Evolutionary conservation across 2,888 invertebrate genomes (phyloP).

Genomic region (Epistrophe eligans): DNA sequence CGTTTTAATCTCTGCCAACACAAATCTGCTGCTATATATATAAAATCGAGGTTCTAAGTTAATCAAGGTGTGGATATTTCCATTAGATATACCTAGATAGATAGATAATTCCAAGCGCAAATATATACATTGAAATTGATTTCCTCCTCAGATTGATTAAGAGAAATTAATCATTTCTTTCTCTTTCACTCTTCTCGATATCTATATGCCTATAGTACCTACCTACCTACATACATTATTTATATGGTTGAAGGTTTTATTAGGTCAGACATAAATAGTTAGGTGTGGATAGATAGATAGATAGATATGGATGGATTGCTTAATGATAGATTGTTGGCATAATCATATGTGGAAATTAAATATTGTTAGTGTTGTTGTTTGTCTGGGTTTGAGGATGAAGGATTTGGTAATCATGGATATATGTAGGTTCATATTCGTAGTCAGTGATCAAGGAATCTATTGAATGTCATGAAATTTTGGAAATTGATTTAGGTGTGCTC

Average conservation of each 20-base stretch:
- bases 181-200: neutral
- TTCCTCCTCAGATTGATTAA: conserved; percentile 52
- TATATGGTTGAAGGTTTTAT: conserved; percentile 62
- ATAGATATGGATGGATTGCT: conserved; percentile 14
- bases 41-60: conserved; percentile 22
- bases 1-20: conserved; percentile 38
- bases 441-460: neutral
- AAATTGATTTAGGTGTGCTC: conserved; percentile 6
- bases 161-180: conserved; percentile 65
- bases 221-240: neutral
- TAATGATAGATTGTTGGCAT: conserved; percentile 32
- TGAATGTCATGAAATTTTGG: neutral
- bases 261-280: conserved; percentile 52
- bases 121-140: conserved; percentile 54
- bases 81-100: conserved; percentile 12
- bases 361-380: conserved; percentile 3
- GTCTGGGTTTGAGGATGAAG: neutral
- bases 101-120: conserved; percentile 5
- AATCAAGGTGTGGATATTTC: conserved; percentile 57
- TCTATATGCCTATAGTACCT: no score
- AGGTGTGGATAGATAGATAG: conserved; percentile 19
- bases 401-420: neutral
- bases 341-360: conserved; percentile 36
- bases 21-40: neutral
- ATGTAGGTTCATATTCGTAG: no score